Percentiles rank a stretch among this genome's conserved stretches.
phyloP scores from a whole-genome alignment of 2,113 vertebrate species.

The Muntiacus reevesi region DNA sequence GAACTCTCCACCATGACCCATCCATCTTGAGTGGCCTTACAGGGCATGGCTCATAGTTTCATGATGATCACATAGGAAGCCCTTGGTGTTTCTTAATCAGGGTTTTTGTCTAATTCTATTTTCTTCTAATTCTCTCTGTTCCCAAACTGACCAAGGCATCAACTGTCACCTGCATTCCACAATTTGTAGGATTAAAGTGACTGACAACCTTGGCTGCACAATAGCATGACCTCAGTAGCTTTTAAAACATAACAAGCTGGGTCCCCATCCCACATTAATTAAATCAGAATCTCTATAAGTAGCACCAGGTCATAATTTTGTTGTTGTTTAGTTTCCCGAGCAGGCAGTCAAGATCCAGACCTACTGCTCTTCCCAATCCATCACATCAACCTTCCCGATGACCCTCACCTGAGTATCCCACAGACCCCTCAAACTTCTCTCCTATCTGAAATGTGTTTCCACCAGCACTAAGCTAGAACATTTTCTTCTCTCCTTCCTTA shows the following conservation, averaged over 20 bases:
- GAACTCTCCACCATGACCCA: background rate
- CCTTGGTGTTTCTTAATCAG: background rate
- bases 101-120: background rate
- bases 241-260: background rate
- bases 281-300: background rate
- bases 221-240: background rate
- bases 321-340: background rate
- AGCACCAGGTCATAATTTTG: background rate
- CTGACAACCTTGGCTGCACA: background rate
- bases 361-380: too few relatives aligned
- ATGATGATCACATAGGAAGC: background rate
- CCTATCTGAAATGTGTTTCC: background rate
- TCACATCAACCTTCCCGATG: background rate
- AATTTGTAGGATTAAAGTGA: background rate
- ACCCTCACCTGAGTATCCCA: background rate
- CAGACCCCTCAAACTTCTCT: background rate
- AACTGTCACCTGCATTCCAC: background rate
- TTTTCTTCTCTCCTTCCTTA: background rate
- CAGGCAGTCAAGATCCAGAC: background rate
- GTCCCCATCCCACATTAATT: background rate
- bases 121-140: background rate
- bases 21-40: background rate
- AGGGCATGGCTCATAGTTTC: background rate
- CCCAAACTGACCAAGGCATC: background rate
- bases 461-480: background rate